These are phyloP conservation scores for Calidris pygmaea DNA, from an alignment of 2,113 vertebrate species.

Conservation along the genomic window DNA sequence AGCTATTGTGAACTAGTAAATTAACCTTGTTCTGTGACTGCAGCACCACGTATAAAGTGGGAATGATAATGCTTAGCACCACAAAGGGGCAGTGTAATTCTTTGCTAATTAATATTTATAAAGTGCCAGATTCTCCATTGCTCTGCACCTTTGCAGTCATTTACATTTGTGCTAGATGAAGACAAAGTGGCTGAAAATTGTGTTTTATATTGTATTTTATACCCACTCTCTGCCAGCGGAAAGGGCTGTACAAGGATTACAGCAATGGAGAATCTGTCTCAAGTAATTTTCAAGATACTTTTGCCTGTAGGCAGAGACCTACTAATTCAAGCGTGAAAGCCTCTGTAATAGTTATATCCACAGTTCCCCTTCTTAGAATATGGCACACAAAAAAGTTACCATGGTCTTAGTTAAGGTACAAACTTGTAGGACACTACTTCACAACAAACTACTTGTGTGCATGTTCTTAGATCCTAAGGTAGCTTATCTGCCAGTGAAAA, in stretches of 20 bases:
- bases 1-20: neutral
- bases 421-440: neutral
- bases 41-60: neutral
- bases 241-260: neutral
- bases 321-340: neutral
- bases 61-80: constrained; percentile 18
- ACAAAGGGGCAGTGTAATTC: constrained; percentile 51
- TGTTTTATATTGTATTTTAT: neutral
- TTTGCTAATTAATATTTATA: constrained; percentile 61
- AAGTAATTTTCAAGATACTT: neutral
- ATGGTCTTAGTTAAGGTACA: neutral
- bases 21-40: neutral
- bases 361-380: neutral
- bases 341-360: neutral
- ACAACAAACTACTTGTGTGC: neutral
- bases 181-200: neutral
- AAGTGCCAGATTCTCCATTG: neutral
- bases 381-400: neutral
- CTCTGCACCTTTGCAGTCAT: constrained; percentile 13
- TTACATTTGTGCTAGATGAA: constrained; percentile 6
- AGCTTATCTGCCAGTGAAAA: neutral
- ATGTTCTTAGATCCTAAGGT: neutral
- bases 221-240: neutral
- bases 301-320: neutral
- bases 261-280: neutral